phyloP scores from a whole-genome alignment of 92 coral and sea anemone genomes.

The Parazoanthus atlanticus region DNA sequence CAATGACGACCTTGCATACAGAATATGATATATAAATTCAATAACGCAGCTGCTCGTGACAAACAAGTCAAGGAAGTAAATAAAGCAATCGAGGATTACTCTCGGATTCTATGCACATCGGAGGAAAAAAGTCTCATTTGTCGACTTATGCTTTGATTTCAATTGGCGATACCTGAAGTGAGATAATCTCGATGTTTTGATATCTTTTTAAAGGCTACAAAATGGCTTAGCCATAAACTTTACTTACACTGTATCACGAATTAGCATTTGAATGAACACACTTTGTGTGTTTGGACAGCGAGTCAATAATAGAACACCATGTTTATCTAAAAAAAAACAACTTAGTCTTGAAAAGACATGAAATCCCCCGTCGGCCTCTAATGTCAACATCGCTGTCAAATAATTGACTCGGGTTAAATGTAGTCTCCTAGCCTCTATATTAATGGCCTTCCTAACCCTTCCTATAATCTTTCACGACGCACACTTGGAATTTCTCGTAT shows the following conservation, averaged over 20 bases:
- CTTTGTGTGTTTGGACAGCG: not conserved
- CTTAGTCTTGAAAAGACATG: not conserved
- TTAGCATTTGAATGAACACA: not conserved
- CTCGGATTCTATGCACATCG: not conserved
- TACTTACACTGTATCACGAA: not conserved
- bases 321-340: too few species aligned
- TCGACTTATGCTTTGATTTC: not conserved
- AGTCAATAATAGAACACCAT: not conserved
- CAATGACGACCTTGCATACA: not conserved
- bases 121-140: not conserved
- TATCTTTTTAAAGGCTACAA: too few species aligned
- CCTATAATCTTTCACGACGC: not conserved
- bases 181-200: not conserved
- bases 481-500: not conserved
- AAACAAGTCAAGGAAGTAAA: not conserved
- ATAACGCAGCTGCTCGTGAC: not conserved
- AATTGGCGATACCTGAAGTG: not conserved
- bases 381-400: not conserved
- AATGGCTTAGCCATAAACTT: not conserved
- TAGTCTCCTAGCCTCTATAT: not conserved
- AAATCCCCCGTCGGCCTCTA: not conserved
- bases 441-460: not conserved
- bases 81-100: not conserved
- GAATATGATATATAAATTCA: not conserved
- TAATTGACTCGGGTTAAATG: not conserved